A percentile compares a stretch with the other conserved stretches of the same genome.
Conservation (phyloP, 92 coral and sea anemone genomes). For the Chrysogorgia sp. region DNA sequence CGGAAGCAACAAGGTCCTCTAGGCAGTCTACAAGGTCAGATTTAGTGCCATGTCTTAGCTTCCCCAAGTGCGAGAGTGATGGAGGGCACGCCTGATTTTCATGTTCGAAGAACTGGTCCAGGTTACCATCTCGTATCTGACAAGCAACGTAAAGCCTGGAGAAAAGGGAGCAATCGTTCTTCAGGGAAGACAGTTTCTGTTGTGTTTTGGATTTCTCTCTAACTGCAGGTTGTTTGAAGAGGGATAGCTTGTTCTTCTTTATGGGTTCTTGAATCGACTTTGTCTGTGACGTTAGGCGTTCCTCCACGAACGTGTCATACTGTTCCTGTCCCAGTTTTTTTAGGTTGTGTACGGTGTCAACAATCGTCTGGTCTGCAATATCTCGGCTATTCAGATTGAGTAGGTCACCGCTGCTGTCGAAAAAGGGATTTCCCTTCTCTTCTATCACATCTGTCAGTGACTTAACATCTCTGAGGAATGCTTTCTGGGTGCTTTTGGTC, state of each 20-base stretch:
- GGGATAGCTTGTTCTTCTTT: too few relatives aligned
- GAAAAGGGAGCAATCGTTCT: too few relatives aligned
- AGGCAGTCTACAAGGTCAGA: constrained; percentile 48
- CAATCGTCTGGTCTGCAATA: constrained; percentile 48
- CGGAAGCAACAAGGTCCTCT: not conserved
- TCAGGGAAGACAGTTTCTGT: constrained; percentile 45
- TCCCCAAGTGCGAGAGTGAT: constrained; percentile 49
- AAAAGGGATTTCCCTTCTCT: constrained; percentile 56
- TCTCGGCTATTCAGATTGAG: constrained; percentile 55
- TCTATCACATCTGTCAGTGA: constrained; percentile 45
- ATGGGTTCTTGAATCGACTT: too few relatives aligned
- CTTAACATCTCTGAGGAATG: constrained; percentile 56
- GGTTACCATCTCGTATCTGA: constrained; percentile 61
- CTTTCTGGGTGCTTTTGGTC: constrained; percentile 43
- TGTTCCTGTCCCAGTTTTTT: constrained; percentile 48
- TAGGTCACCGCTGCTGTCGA: constrained; percentile 53
- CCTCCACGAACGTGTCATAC: constrained; percentile 44
- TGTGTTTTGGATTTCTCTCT: constrained; percentile 25
- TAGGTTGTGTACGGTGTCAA: constrained; percentile 22
- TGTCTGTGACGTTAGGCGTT: constrained; percentile 50
- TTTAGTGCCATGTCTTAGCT: constrained; percentile 42
- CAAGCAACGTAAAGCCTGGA: too few relatives aligned
- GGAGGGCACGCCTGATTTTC: too few relatives aligned
- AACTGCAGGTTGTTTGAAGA: constrained; percentile 40
- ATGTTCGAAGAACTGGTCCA: constrained; percentile 57